Evolutionary conservation across 2,113 vertebrate genomes (phyloP).

Genomic region (Plecturocebus donacophilus): DNA sequence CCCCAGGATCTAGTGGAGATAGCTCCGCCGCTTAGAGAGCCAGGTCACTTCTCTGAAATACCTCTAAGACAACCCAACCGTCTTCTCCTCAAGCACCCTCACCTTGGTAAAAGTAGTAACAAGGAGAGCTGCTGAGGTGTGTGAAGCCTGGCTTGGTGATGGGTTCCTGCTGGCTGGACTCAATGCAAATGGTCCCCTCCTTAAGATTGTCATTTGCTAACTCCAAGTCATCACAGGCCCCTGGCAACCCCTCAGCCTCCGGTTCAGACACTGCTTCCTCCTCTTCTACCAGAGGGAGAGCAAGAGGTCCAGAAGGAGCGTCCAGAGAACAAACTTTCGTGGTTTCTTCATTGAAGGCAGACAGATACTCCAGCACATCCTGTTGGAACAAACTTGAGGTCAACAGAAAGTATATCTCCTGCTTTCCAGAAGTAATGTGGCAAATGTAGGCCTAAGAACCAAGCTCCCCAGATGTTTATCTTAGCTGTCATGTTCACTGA

Average conservation of each 20-base stretch:
- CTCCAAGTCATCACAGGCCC: constrained; percentile 73
- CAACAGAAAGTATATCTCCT: constrained; percentile 6
- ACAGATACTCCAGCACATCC: constrained; percentile 91
- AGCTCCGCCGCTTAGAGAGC: not conserved
- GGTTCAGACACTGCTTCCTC: constrained; percentile 78
- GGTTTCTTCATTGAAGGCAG: constrained; percentile 94
- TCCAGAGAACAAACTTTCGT: constrained; percentile 78
- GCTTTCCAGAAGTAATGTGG: not conserved
- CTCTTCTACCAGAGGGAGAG: constrained; percentile 77
- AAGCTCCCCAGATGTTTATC: not conserved
- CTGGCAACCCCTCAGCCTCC: constrained; percentile 80
- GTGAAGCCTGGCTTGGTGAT: constrained; percentile 70
- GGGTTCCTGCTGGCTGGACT: constrained; percentile 77
- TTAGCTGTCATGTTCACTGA: not conserved
- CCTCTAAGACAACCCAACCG: not conserved
- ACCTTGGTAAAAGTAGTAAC: constrained; percentile 99
- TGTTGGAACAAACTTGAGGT: constrained; percentile 75
- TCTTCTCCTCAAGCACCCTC: constrained; percentile 23
- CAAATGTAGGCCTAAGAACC: constrained; percentile 28
- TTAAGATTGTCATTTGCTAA: constrained; percentile 60
- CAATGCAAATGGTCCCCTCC: constrained; percentile 73
- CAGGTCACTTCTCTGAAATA: not conserved
- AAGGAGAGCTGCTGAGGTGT: constrained; percentile 87
- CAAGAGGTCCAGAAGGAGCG: constrained; percentile 57
- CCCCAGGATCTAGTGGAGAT: not conserved